Conservation (phyloP, 2,113 vertebrate species). For the Jaculus jaculus region DNA sequence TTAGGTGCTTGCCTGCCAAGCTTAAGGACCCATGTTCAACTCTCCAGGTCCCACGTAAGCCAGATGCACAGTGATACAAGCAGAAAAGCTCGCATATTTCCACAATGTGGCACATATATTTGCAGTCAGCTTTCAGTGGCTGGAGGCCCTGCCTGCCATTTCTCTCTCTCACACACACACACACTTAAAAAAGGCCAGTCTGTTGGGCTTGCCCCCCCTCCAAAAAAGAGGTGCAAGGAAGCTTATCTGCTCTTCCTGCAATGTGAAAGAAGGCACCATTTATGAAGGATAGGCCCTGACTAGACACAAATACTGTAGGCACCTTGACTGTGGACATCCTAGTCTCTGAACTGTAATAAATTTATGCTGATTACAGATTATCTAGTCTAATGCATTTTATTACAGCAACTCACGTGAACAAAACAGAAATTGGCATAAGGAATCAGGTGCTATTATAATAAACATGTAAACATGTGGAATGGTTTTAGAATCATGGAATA, state of each 20-base stretch:
- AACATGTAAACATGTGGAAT: not conserved
- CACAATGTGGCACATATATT: too few species aligned
- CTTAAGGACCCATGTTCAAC: too few species aligned
- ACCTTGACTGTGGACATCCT: not conserved
- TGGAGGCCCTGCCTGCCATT: too few species aligned
- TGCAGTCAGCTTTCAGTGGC: too few species aligned
- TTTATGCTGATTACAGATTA: conserved; percentile 14
- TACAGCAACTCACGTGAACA: not conserved
- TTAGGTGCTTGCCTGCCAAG: too few species aligned
- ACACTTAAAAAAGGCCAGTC: too few species aligned
- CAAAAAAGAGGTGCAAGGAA: not conserved
- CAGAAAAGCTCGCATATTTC: too few species aligned
- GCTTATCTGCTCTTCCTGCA: not conserved
- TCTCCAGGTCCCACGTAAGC: too few species aligned
- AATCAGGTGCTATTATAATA: not conserved
- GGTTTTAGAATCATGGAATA: not conserved
- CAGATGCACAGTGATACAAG: too few species aligned
- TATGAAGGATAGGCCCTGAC: not conserved
- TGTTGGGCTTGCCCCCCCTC: too few species aligned
- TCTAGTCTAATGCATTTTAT: not conserved
- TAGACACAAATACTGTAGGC: not conserved
- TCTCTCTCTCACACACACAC: too few species aligned
- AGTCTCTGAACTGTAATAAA: not conserved
- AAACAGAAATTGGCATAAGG: not conserved
- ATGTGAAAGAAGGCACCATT: not conserved